Evolutionary conservation across 2,888 invertebrate genomes (phyloP), one percentile per base, ranked within the genome.

Genomic region (Drosophila siamana): DNA sequence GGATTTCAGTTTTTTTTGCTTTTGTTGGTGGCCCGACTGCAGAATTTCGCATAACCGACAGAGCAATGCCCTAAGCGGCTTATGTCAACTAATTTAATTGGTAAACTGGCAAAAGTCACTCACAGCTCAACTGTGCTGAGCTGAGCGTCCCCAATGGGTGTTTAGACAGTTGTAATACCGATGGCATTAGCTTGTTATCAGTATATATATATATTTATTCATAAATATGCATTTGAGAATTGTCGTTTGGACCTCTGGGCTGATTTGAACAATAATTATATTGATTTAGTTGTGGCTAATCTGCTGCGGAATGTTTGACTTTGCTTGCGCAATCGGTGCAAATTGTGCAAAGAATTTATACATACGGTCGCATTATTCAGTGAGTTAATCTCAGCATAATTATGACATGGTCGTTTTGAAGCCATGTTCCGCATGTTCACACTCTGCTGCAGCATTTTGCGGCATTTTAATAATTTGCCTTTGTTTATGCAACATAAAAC

Each of bases 11-110:
- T 33, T 33, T 5, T 16, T 28, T 61, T 47, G 28, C 41, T 19
- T 52, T 52, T 40, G 48, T 48, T 69, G 77, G 57, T 19, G n/a
- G 47, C 24, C 57, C 69, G 72, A 62, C 50, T 28, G 9, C 13
- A 8, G 50, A 15, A 7, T 50, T 60, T 50, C 57, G 47, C 19
- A 43, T 41, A 24, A 44, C 51, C 8, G 47, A 3, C 8, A 41
- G 26, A 48, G 48, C 50, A 54, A 50, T 50, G 50, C 41, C 51
- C 41, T 66, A 78, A 84, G 71, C 81, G 59, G 81, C 87, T 84
- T 80, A 74, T 78, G 69, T 50, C 69, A 77, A 64, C 78, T 48
- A 64, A 82, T 68, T 75, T 72, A 81, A 75, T 80, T 78, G 66
- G 47, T 43, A 64, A 80, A 71, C 63, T 63, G 33, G 41, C 61